Conservation (phyloP, 2,888 invertebrate genomes). For the Hydrotaea diabolus region DNA sequence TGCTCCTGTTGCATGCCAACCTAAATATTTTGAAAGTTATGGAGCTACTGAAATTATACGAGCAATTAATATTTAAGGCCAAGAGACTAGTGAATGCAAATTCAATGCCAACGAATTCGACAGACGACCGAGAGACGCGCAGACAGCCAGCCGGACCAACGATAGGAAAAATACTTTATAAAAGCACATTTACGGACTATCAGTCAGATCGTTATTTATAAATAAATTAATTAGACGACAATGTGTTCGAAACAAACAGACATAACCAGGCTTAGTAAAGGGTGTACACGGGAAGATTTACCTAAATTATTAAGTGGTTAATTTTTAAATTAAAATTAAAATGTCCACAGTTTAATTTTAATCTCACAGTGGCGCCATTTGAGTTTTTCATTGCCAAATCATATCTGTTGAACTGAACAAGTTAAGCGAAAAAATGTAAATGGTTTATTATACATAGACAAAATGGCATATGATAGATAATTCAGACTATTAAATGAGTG, state of each 20-base stretch:
- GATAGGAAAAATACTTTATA: not conserved
- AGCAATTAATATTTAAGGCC: conserved; percentile 64
- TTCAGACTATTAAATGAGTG: no score
- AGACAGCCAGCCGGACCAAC: not conserved
- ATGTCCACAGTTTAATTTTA: no score
- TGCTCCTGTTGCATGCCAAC: no score
- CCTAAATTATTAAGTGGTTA: no score
- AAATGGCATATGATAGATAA: no score
- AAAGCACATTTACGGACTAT: not conserved
- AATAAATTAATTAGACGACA: conserved; percentile 53
- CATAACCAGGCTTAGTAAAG: not conserved
- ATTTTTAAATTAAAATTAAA: no score
- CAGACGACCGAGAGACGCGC: not conserved
- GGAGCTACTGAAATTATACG: conserved; percentile 53
- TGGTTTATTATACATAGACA: no score
- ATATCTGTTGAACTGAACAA: no score
- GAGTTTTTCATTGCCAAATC: no score
- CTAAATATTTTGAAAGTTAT: not conserved
- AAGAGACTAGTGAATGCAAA: conserved; percentile 59
- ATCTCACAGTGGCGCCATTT: no score
- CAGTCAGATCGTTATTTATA: conserved; percentile 27
- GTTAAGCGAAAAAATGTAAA: no score
- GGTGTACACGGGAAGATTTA: no score
- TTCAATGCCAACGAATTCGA: conserved; percentile 60
- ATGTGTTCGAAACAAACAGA: not conserved